phyloP scores from a whole-genome alignment of 2,888 invertebrate species.

The Acrobeloides nanus region DNA sequence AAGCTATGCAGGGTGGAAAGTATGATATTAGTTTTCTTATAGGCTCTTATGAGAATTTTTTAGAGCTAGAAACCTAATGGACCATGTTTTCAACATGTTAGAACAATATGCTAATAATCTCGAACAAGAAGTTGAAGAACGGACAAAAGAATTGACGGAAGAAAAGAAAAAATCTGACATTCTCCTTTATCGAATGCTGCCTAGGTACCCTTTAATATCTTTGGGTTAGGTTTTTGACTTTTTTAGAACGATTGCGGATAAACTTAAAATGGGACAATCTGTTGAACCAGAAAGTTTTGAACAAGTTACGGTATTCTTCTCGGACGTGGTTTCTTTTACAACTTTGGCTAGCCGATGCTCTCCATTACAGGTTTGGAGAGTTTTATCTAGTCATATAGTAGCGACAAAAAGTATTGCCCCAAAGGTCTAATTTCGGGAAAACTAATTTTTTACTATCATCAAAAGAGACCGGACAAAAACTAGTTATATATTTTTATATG shows the following conservation, averaged over 20 bases:
- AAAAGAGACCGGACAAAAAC: no score
- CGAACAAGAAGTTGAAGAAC: constrained; percentile 29
- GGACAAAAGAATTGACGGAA: constrained; percentile 29
- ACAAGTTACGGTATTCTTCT: constrained; percentile 21
- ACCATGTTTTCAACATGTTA: constrained; percentile 46
- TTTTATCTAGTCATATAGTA: constrained; percentile 7
- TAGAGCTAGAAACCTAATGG: constrained; percentile 47
- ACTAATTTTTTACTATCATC: no score
- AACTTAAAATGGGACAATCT: constrained; percentile 38
- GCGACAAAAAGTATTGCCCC: no score
- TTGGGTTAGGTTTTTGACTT: constrained; percentile 23
- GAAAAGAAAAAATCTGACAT: constrained; percentile 32
- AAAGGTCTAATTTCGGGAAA: background rate
- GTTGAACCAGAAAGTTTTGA: constrained; percentile 18
- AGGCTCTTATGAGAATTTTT: no score
- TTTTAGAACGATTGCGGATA: constrained; percentile 33
- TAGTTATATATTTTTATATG: no score
- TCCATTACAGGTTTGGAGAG: constrained; percentile 31
- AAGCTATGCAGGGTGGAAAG: no score
- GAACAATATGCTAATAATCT: constrained; percentile 30
- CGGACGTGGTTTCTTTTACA: constrained; percentile 22
- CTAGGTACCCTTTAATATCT: constrained; percentile 29
- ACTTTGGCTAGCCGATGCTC: constrained; percentile 18
- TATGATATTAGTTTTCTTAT: no score
- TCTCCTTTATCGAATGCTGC: constrained; percentile 28